These are phyloP conservation scores for Philereme transversata DNA, from an alignment of 2,888 invertebrate genomes.

Conservation along the genomic window DNA sequence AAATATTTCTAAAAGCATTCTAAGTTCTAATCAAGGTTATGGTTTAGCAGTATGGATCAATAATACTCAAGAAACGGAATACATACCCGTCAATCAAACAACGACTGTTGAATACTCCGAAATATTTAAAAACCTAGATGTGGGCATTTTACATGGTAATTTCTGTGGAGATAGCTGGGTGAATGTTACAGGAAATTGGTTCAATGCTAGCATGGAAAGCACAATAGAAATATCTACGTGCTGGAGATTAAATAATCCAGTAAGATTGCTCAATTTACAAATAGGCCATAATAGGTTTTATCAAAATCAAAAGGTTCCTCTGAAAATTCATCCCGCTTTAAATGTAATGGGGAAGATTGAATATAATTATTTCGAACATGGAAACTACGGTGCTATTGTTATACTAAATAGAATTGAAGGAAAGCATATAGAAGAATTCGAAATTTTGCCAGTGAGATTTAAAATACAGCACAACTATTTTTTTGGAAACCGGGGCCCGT, in stretches of 20 bases:
- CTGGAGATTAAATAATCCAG: constrained; percentile 85
- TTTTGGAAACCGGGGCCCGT: constrained; percentile 93
- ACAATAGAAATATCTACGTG: constrained; percentile 94
- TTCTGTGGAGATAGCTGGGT: constrained; percentile 93
- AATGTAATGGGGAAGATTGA: constrained; percentile 91
- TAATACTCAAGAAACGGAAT: constrained; percentile 91
- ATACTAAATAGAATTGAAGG: constrained; percentile 89
- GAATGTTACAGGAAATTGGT: constrained; percentile 96
- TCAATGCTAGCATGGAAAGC: constrained; percentile 90
- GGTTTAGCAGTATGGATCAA: constrained; percentile 96
- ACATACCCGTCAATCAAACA: constrained; percentile 92
- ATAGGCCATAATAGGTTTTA: constrained; percentile 94
- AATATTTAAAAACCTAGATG: constrained; percentile 93
- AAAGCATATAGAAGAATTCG: constrained; percentile 90
- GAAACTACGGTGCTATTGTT: constrained; percentile 91
- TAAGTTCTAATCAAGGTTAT: constrained; percentile 94
- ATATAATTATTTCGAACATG: constrained; percentile 94
- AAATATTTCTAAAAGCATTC: constrained; percentile 93
- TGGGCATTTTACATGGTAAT: constrained; percentile 96
- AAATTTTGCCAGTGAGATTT: constrained; percentile 88
- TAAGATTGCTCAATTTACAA: constrained; percentile 85
- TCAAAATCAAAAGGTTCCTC: constrained; percentile 88
- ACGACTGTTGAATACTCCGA: constrained; percentile 94
- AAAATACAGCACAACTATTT: constrained; percentile 95
- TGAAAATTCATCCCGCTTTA: constrained; percentile 92